phyloP scores from a whole-genome alignment of 1,140 invertebrate species.

The Globodera rostochiensis region DNA sequence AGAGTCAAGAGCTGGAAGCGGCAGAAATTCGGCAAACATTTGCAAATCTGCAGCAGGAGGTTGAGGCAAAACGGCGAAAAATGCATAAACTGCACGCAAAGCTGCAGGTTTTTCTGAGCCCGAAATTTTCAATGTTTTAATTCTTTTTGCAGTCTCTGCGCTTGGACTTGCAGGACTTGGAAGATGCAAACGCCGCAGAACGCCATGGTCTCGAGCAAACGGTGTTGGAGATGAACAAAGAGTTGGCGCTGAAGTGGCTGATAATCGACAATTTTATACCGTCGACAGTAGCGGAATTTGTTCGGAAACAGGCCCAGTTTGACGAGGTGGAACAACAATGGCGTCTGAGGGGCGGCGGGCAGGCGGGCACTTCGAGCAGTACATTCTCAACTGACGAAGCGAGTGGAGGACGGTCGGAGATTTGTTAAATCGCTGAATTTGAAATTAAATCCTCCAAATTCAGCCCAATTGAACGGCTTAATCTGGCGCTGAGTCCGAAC shows the following conservation, averaged over 20 bases:
- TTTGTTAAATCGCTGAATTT: background rate
- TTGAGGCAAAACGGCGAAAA: conserved; percentile 87
- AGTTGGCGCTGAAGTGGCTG: conserved; percentile 73
- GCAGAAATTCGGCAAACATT: conserved; percentile 82
- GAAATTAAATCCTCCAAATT: background rate
- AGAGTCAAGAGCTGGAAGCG: conserved; percentile 84
- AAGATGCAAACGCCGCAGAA: conserved; percentile 79
- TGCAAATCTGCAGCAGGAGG: conserved; percentile 83
- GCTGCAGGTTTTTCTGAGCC: conserved; percentile 53
- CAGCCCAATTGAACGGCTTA: conserved; percentile 5
- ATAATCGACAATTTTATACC: conserved; percentile 97
- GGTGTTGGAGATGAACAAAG: conserved; percentile 78
- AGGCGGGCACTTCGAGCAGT: background rate
- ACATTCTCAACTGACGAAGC: background rate
- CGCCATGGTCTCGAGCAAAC: conserved; percentile 79
- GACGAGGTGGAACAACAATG: conserved; percentile 79
- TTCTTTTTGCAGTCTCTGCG: conserved; percentile 68
- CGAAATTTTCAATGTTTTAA: background rate
- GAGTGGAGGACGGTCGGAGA: conserved; percentile 1
- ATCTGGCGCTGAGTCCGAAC: conserved; percentile 20
- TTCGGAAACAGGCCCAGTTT: conserved; percentile 77
- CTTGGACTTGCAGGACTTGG: conserved; percentile 79
- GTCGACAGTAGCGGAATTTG: conserved; percentile 80
- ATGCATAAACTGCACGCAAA: conserved; percentile 75
- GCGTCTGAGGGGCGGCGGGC: conserved; percentile 8